Evolutionary conservation across 2,797 vertebrate species (phyloP).

Genomic region (Intellagama lesueurii): DNA sequence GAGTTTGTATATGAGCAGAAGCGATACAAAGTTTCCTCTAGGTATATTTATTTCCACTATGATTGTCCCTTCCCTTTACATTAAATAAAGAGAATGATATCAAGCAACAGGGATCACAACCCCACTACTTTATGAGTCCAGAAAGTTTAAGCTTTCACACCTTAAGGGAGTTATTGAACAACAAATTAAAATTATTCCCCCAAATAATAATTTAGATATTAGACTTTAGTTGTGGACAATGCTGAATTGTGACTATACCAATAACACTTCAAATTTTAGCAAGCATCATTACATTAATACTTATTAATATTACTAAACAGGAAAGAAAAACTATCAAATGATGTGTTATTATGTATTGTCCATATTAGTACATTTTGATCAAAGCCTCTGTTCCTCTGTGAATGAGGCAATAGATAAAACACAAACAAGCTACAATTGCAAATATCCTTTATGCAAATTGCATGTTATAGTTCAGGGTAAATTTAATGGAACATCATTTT

Average conservation of each 20-base stretch:
- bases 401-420: neutral
- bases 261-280: neutral
- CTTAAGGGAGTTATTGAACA: neutral
- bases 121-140: neutral
- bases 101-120: neutral
- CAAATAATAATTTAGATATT: neutral
- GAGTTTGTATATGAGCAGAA: neutral
- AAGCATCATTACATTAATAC: too few species aligned
- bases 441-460: too few species aligned
- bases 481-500: neutral
- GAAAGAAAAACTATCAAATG: neutral
- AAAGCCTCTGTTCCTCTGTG: neutral
- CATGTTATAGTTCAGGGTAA: neutral
- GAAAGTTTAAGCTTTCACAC: neutral
- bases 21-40: neutral
- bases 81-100: neutral
- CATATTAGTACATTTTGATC: neutral
- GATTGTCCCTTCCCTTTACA: neutral
- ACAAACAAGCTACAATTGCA: neutral
- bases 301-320: neutral
- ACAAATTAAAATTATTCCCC: neutral
- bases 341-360: neutral
- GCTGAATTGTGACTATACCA: neutral
- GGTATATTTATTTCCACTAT: neutral
- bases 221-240: neutral